Percentiles rank a stretch among this genome's conserved stretches.
Conservation (phyloP, 2,888 invertebrate species). For the Thera obeliscata region DNA sequence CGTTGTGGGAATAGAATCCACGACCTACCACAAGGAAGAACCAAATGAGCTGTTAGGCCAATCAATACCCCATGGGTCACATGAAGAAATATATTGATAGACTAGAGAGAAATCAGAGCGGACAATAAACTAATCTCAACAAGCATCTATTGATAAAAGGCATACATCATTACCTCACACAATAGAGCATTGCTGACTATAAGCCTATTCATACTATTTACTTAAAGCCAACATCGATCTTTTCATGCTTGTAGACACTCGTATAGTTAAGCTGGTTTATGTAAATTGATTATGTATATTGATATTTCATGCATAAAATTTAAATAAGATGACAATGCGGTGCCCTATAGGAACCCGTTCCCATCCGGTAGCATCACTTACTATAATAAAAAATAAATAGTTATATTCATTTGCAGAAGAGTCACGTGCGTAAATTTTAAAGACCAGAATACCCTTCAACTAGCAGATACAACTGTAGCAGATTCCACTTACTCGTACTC, state of each 20-base stretch:
- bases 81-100: neutral
- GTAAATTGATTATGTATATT: slow-evolving; percentile 6
- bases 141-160: slow-evolving; percentile 5
- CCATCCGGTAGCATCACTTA: slow-evolving; percentile 9
- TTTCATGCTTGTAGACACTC: slow-evolving; percentile 3
- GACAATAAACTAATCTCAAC: slow-evolving; percentile 2
- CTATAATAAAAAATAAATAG: neutral
- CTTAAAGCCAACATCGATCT: slow-evolving; percentile 7
- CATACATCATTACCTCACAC: slow-evolving; percentile 12
- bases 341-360: slow-evolving; percentile 12
- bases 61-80: too few relatives aligned
- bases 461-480: too few relatives aligned
- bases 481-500: too few relatives aligned
- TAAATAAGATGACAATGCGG: neutral
- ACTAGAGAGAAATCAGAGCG: neutral
- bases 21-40: too few relatives aligned
- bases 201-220: slow-evolving; percentile 6
- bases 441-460: too few relatives aligned
- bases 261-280: neutral
- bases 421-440: neutral
- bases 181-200: slow-evolving; percentile 14
- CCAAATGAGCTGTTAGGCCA: too few relatives aligned
- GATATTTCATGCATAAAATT: slow-evolving; percentile 1
- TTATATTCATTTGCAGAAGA: neutral
- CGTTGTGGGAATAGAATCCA: too few relatives aligned